Conservation (phyloP, 2,113 vertebrate genomes). For the Pygoscelis adeliae region DNA sequence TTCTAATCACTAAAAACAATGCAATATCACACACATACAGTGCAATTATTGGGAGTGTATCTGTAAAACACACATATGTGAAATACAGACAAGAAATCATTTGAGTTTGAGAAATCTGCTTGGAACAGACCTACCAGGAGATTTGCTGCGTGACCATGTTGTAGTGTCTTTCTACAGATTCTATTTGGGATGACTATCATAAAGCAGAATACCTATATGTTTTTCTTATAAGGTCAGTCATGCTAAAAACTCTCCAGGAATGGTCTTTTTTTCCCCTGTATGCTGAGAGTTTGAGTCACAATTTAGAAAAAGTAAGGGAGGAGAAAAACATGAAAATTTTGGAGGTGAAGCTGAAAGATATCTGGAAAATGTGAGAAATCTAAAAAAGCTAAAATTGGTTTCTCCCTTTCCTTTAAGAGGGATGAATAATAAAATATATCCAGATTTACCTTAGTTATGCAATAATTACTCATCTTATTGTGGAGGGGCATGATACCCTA, state of each 20-base stretch:
- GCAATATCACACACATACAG: not conserved
- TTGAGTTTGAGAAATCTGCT: not conserved
- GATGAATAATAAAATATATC: not conserved
- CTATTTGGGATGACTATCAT: rapidly evolving
- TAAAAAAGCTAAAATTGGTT: not conserved
- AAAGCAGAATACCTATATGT: not conserved
- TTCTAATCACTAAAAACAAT: not conserved
- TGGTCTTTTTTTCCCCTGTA: not conserved
- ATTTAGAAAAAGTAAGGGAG: not conserved
- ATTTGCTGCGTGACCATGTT: not conserved
- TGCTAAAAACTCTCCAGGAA: not conserved
- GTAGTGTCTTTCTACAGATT: not conserved
- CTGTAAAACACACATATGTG: not conserved
- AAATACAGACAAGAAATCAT: not conserved
- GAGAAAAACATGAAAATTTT: not conserved
- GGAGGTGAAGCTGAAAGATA: not conserved
- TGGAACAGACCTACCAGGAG: not conserved
- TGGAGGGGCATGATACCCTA: not conserved
- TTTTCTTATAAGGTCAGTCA: not conserved
- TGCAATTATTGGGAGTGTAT: not conserved
- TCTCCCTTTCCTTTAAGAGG: not conserved
- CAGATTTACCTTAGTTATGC: not conserved
- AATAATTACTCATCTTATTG: not conserved
- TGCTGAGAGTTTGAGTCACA: not conserved
- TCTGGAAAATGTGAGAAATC: not conserved